Conservation (phyloP, 2,113 vertebrate species). For the Lynx canadensis region DNA sequence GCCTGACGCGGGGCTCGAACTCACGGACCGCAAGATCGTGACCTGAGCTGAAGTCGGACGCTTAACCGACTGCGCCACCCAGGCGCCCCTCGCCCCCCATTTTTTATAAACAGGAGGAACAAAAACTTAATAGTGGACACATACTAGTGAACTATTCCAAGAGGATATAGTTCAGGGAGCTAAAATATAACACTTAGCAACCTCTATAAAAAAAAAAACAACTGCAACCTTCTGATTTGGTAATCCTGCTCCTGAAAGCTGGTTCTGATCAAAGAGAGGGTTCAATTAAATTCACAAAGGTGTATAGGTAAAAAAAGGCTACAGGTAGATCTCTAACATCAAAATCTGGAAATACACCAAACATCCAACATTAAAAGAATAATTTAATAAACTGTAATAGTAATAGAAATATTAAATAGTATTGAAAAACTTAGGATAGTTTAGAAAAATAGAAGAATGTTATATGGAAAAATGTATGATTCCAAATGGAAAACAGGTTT, state of each 20-base stretch:
- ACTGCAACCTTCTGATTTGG: background rate
- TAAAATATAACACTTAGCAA: background rate
- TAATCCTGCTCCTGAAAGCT: background rate
- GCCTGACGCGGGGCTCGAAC: no score
- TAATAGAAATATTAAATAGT: constrained; percentile 1
- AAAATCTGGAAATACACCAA: background rate
- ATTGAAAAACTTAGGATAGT: background rate
- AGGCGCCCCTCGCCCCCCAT: background rate
- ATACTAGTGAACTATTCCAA: background rate
- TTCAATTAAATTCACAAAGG: background rate
- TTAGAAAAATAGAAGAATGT: background rate
- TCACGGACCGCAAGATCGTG: no score
- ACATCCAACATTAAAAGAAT: background rate
- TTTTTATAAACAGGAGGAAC: background rate
- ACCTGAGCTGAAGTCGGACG: no score
- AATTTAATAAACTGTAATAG: constrained; percentile 23
- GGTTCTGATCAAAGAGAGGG: background rate
- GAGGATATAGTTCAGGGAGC: background rate
- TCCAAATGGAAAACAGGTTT: background rate
- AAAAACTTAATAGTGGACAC: background rate
- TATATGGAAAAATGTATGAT: background rate
- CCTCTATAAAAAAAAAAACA: background rate
- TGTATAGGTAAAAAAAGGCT: background rate
- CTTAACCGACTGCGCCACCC: no score
- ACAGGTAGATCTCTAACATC: background rate